Conservation (phyloP, 1,140 invertebrate species). For the Hyphantria cunea region DNA sequence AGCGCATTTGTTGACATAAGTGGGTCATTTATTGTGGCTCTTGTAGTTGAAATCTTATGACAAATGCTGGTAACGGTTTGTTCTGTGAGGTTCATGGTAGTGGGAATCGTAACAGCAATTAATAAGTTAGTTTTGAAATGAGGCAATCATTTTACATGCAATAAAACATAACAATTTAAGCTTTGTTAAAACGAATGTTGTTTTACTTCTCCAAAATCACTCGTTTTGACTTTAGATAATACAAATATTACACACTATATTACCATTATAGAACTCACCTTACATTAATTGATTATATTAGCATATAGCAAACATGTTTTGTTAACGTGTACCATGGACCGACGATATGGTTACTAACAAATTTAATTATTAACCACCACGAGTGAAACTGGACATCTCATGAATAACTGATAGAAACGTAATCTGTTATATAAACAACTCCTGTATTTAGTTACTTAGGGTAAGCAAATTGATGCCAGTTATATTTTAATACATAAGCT, state of each 20-base stretch:
- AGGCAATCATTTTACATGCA: no score
- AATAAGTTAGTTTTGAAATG: background rate
- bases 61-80: background rate
- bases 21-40: background rate
- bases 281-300: no score
- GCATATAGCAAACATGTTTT: no score
- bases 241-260: no score
- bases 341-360: background rate
- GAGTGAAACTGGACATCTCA: conserved; percentile 4
- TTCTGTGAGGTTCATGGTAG: background rate
- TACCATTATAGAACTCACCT: no score
- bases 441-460: background rate
- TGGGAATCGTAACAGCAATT: background rate
- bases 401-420: conserved; percentile 16
- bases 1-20: background rate
- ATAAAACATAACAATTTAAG: no score
- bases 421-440: background rate
- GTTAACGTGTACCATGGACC: conserved; percentile 4
- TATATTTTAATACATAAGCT: background rate
- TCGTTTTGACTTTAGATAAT: no score
- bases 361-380: conserved; percentile 21
- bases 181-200: no score
- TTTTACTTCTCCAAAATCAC: no score
- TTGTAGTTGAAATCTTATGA: background rate
- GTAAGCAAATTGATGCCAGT: background rate